Evolutionary conservation across 2,113 vertebrate species (phyloP).

Genomic region (Chrysochloris asiatica): DNA sequence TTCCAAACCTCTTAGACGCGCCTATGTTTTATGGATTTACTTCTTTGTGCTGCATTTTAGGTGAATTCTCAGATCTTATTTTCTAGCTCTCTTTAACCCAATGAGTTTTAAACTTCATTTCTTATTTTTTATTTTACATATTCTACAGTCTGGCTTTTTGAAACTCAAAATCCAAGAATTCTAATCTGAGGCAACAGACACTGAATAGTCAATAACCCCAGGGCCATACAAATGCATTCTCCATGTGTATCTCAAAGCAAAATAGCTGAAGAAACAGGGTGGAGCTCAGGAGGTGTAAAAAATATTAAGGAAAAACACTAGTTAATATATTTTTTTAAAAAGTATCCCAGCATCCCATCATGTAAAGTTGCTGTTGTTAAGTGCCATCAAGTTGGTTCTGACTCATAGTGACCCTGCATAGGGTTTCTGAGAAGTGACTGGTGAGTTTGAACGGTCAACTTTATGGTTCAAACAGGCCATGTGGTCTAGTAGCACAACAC

Average conservation of each 20-base stretch:
- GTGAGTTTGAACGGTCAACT: too few species aligned
- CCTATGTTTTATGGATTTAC: not conserved
- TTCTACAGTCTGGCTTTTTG: not conserved
- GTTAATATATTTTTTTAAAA: not conserved
- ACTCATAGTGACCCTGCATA: too few species aligned
- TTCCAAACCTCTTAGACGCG: not conserved
- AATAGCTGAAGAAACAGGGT: not conserved
- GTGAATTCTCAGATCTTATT: not conserved
- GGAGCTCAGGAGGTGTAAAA: not conserved
- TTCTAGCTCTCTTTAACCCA: not conserved
- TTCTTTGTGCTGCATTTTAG: not conserved
- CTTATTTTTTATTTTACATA: not conserved
- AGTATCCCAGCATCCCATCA: not conserved
- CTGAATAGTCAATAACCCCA: not conserved
- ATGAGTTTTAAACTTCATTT: not conserved
- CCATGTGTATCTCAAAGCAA: not conserved
- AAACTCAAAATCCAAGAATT: not conserved
- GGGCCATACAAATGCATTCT: not conserved
- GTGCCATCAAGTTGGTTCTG: too few species aligned
- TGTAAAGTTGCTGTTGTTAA: too few species aligned
- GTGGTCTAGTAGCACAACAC: too few species aligned
- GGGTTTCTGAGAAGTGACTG: too few species aligned
- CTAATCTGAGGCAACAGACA: not conserved
- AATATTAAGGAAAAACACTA: not conserved
- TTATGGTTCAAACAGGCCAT: too few species aligned